These are phyloP conservation scores for Bucorvus abyssinicus DNA, from an alignment of 2,797 vertebrate genomes.

Conservation along the genomic window DNA sequence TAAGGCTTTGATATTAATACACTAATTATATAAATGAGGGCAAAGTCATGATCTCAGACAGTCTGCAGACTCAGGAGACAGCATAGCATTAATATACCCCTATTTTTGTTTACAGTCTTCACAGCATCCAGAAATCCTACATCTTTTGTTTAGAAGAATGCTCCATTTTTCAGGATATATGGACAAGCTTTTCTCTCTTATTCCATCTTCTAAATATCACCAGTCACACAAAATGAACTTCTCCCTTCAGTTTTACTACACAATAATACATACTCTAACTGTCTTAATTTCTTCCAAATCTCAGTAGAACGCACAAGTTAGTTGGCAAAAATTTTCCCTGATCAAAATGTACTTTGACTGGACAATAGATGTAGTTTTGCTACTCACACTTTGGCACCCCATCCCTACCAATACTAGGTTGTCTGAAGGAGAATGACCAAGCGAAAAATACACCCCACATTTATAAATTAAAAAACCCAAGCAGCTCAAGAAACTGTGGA, in stretches of 20 bases:
- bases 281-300: not conserved
- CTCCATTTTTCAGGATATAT: not conserved
- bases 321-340: not conserved
- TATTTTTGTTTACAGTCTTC: not conserved
- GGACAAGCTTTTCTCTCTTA: not conserved
- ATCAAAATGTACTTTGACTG: not conserved
- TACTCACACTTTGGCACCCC: not conserved
- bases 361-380: not conserved
- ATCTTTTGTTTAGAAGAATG: not conserved
- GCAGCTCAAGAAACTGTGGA: not conserved
- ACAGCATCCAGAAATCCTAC: not conserved
- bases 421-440: not conserved
- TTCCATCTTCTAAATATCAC: not conserved
- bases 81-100: not conserved
- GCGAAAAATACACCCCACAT: not conserved
- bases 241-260: not conserved
- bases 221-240: not conserved
- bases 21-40: not conserved
- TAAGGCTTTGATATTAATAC: not conserved
- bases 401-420: not conserved
- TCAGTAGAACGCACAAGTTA: not conserved
- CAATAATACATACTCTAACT: not conserved
- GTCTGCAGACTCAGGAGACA: not conserved
- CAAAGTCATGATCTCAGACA: not conserved
- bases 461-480: not conserved